A percentile compares a stretch with the other conserved stretches of the same genome.
phyloP scores from a whole-genome alignment of 2,113 vertebrate species.

The Dryoscopus gambensis region DNA sequence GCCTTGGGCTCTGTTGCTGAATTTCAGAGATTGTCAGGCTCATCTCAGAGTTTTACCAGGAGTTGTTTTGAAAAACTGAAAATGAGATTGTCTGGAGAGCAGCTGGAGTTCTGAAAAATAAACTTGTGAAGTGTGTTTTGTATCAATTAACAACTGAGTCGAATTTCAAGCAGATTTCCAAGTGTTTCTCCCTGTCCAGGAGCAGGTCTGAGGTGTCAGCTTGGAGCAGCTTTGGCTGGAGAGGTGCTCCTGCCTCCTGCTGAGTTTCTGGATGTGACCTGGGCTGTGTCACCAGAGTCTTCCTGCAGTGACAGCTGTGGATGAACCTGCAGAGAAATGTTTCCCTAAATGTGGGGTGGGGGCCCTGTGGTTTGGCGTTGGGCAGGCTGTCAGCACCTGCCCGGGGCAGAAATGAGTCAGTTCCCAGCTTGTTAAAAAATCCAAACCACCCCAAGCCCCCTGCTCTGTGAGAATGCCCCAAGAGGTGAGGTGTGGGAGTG shows the following conservation, averaged over 20 bases:
- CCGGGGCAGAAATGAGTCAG: background rate
- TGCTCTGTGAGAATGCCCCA: background rate
- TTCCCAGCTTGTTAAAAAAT: background rate
- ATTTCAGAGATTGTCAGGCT: background rate
- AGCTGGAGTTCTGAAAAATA: background rate
- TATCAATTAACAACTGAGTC: background rate
- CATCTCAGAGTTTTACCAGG: background rate
- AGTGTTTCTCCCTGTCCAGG: background rate
- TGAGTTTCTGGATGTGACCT: background rate
- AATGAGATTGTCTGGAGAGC: background rate
- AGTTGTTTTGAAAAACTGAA: background rate
- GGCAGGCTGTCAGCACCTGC: background rate
- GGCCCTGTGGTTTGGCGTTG: fast-evolving
- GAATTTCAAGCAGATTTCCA: background rate
- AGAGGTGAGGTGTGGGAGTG: background rate
- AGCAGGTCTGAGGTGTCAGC: background rate
- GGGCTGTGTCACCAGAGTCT: background rate
- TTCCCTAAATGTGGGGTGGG: background rate
- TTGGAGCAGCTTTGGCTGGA: background rate
- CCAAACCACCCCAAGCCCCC: background rate
- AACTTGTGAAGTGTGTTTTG: background rate
- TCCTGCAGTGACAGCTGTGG: background rate
- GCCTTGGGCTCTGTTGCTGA: background rate
- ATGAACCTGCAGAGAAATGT: background rate
- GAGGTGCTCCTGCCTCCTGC: background rate